Base-by-base conservation (phyloP, 2,113 vertebrate species). In the Poeciliopsis occidentalis region DNA sequence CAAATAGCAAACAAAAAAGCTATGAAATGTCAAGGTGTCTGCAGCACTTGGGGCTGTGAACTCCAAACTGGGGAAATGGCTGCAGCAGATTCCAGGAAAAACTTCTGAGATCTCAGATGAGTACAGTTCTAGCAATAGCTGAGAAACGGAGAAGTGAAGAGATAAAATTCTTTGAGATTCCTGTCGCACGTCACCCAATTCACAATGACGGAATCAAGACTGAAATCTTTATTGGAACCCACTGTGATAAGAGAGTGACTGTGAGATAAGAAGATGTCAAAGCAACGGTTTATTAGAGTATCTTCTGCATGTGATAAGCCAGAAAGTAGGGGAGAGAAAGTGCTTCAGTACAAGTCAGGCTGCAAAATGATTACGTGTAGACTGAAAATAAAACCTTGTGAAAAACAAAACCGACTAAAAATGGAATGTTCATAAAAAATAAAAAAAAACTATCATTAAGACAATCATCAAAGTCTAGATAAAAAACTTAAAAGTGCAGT, bases 401-500 rank as follows among this genome's bases (percentile, higher is more conserved):
- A 62, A 60, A 67, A 60, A 61, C 71, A 75, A 61, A 62, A n/a
- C 29, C 1, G 39, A 41, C 44, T 47, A 47, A 19, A 47, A 47
- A 47, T 47, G 17, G 17, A 19, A 76, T 12, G 3, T 60, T 61
- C 47, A 24, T 26, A 67, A 29, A 71, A 11, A 15, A 65, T 15
- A 15, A n/a, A 51, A 41, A 41, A 13, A 2, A 67, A 44, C 71
- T 39, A 15, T 51, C 51, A 74, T 65, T 64, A 64, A 4, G 71
- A 80, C 73, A 76, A 78, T 41, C 60, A 69, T 69, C 51, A 76
- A 78, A 78, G 3, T 32, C 64, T 44, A 27, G 63, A 79, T 84
- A 54, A 81, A 84, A 87, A 81, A 81, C 79, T 11, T 37, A 84
- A 73, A 61, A 37, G 27, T n/a, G n/a, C 19, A 10, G 32, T n/a